Conservation (phyloP, 2,888 invertebrate genomes). For the Caenorhabditis sp. region DNA sequence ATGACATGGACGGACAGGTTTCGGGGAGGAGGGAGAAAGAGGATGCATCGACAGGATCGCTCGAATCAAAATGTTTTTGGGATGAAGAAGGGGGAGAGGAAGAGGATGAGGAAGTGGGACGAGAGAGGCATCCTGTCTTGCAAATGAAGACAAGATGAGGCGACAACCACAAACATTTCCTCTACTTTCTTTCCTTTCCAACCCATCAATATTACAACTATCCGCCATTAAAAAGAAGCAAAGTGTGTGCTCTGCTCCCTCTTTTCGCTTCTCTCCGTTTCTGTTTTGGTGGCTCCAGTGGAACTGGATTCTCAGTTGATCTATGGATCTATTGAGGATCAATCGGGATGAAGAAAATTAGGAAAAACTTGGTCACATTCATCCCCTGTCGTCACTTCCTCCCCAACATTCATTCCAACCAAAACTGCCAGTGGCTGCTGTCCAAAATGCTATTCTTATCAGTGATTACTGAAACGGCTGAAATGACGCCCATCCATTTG, state of each 20-base stretch:
- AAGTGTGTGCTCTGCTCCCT: constrained; percentile 10
- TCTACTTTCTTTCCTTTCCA: background rate
- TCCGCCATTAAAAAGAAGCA: constrained; percentile 5
- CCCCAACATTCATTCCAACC: background rate
- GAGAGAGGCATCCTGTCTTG: too few species aligned
- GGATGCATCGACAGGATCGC: background rate
- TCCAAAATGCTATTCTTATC: background rate
- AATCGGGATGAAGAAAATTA: too few species aligned
- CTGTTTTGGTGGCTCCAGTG: background rate
- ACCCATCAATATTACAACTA: constrained; percentile 13
- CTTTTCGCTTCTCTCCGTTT: background rate
- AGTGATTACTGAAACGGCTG: background rate
- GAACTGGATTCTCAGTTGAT: background rate
- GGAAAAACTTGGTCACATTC: too few species aligned
- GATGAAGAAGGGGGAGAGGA: background rate
- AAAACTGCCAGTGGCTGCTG: background rate
- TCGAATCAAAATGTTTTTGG: background rate
- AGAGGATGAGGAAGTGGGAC: too few species aligned
- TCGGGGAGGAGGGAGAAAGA: background rate
- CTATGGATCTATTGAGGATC: background rate
- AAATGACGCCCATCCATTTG: constrained; percentile 17
- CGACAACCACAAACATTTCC: background rate
- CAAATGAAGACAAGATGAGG: background rate
- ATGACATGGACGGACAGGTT: background rate
- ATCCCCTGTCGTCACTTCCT: background rate